Evolutionary conservation across 2,113 vertebrate species (phyloP).

Genomic region (Eurystomus gularis): DNA sequence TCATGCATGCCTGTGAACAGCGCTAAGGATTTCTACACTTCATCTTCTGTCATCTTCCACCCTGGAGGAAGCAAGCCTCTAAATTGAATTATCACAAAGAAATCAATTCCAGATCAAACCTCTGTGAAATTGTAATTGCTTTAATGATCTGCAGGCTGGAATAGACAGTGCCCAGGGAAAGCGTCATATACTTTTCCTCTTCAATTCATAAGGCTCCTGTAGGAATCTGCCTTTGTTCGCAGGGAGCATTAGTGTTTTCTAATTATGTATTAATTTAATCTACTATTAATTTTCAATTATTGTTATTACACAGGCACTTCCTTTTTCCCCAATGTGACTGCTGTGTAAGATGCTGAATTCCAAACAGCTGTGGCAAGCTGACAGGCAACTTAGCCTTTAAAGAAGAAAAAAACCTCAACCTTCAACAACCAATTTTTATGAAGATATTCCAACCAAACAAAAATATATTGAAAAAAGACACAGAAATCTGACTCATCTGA

Average conservation of each 20-base stretch:
- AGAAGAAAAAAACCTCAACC: background rate
- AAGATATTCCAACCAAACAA: slow-evolving; percentile 36
- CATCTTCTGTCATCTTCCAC: slow-evolving; percentile 31
- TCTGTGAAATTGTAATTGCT: slow-evolving; percentile 72
- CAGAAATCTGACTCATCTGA: slow-evolving; percentile 57
- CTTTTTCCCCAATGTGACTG: background rate
- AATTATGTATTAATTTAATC: slow-evolving; percentile 68
- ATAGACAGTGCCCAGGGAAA: slow-evolving; percentile 26
- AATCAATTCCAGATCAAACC: slow-evolving; percentile 74
- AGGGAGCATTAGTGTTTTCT: slow-evolving; percentile 46
- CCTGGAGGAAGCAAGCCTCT: slow-evolving; percentile 48
- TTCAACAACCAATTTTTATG: slow-evolving; percentile 1
- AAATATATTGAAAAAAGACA: background rate
- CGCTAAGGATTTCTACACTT: background rate
- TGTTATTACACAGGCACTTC: slow-evolving; percentile 40
- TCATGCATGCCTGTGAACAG: background rate
- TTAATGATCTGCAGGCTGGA: slow-evolving; percentile 62
- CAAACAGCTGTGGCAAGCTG: slow-evolving; percentile 10
- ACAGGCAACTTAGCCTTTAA: slow-evolving; percentile 9
- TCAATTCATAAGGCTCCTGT: slow-evolving; percentile 21
- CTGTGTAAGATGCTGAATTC: slow-evolving; percentile 6
- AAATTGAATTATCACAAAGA: slow-evolving; percentile 72
- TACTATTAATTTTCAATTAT: slow-evolving; percentile 66
- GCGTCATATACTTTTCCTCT: background rate
- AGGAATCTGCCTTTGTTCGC: slow-evolving; percentile 38